Evolutionary conservation across 2,113 vertebrate species (phyloP), one percentile per base, ranked within the genome.

Genomic region (Myotis lucifugus): DNA sequence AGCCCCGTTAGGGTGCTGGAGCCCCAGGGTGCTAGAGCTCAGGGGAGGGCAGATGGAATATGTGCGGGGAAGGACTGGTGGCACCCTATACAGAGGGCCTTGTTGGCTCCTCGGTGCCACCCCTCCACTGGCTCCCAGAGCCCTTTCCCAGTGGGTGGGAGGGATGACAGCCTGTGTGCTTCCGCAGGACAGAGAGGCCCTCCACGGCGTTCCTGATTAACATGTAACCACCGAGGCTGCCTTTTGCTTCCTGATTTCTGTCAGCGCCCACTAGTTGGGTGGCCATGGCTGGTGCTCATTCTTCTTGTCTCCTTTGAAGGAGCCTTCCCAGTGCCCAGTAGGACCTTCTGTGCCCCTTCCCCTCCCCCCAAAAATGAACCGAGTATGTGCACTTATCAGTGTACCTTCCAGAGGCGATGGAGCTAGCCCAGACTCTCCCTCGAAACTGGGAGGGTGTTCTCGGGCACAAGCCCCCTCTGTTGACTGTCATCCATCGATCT

Each of bases 311-410:
- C 46, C 37, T 70, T 32, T 18, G 18, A 83, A 79, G 50, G 56
- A 52, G 21, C 23, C 74, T 69, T 34, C 54, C 46, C 70, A 42
- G 0, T 17, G 17, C 4, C n/a, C 13, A 23, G 25, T 6, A 27
- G 73, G 32, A 29, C 54, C 52, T 46, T 17, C 34, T 69, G 12
- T 42, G 74, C 69, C 77, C 46, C 46, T 8, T 46, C 10, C 46
- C 46, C 46, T 46, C 46, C 46, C 29, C 50, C 40, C 11, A 42
- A 14, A 8, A 14, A 54, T n/a, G 69, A 54, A 42, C 8, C 25
- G 5, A 15, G 7, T 29, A 0, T 46, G 1, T 15, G 0, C 5
- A 3, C 19, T 46, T 13, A 29, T 18, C 32, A 25, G 67, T 12
- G 15, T 42, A 52, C 27, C 40, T 72, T 81, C 59, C 40, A 40